Percentiles rank a stretch among this genome's conserved stretches.
Evolutionary conservation across 2,113 vertebrate species (phyloP).

Genomic region (Fulica atra): DNA sequence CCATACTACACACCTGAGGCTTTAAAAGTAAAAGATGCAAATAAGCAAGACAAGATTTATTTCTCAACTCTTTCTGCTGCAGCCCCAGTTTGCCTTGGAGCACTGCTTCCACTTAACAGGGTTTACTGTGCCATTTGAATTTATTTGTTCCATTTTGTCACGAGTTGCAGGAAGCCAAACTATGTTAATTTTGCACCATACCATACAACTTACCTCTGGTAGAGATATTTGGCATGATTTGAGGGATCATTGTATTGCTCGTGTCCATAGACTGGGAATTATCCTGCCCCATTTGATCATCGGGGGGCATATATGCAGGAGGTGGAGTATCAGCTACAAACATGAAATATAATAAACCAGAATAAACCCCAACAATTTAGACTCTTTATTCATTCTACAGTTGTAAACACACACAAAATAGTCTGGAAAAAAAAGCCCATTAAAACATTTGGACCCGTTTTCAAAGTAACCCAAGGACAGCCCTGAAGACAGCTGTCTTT

Average conservation of each 20-base stretch:
- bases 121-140: neutral
- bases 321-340: slow-evolving; percentile 93
- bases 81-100: neutral
- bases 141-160: neutral
- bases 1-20: neutral
- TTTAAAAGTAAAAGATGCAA: neutral
- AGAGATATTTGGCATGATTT: slow-evolving; percentile 85
- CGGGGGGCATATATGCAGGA: slow-evolving; percentile 97
- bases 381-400: neutral
- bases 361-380: neutral
- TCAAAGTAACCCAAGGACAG: neutral
- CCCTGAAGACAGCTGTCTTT: neutral
- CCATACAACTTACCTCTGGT: slow-evolving; percentile 82
- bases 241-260: slow-evolving; percentile 87
- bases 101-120: neutral
- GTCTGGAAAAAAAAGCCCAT: neutral
- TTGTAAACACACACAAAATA: neutral
- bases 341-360: neutral
- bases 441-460: neutral
- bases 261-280: slow-evolving; percentile 95
- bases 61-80: neutral
- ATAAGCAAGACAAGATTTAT: neutral
- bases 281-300: slow-evolving; percentile 93
- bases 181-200: neutral
- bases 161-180: neutral